These are phyloP conservation scores for Cyphomyrmex costatus DNA, from an alignment of 1,140 invertebrate genomes.

Conservation along the genomic window DNA sequence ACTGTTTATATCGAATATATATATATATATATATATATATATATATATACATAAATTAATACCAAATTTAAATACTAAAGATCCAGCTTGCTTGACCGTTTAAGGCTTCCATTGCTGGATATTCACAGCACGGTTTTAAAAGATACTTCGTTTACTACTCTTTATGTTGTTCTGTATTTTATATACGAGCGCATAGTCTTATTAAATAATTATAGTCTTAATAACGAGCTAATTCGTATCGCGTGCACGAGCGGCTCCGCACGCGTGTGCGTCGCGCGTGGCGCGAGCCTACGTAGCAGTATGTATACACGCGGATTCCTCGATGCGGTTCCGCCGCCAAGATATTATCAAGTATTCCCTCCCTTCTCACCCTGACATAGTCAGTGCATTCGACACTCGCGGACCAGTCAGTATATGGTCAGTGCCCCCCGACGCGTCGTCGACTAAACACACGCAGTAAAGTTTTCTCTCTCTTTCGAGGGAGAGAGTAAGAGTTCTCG, in stretches of 20 bases:
- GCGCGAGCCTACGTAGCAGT: background rate
- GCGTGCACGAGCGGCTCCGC: background rate
- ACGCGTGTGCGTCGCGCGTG: background rate
- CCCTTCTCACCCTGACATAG: slow-evolving; percentile 44
- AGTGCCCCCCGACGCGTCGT: slow-evolving; percentile 69
- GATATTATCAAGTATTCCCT: slow-evolving; percentile 57
- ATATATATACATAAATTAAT: too few relatives aligned
- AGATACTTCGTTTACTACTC: too few relatives aligned
- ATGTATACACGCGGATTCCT: background rate
- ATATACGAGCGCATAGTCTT: background rate
- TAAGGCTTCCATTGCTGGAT: too few relatives aligned
- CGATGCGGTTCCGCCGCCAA: slow-evolving; percentile 22
- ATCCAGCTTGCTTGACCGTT: too few relatives aligned
- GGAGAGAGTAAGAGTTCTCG: background rate
- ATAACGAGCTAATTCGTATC: background rate
- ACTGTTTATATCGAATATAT: too few relatives aligned
- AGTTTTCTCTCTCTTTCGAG: background rate
- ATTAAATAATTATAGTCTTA: background rate
- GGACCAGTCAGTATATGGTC: slow-evolving; percentile 69
- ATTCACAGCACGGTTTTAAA: too few relatives aligned
- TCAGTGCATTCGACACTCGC: slow-evolving; percentile 71
- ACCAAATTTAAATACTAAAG: too few relatives aligned
- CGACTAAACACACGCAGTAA: slow-evolving; percentile 44
- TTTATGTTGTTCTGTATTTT: background rate
- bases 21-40: too few relatives aligned